These are phyloP conservation scores for Baccha elongata DNA, from an alignment of 2,888 invertebrate genomes.

Conservation along the genomic window DNA sequence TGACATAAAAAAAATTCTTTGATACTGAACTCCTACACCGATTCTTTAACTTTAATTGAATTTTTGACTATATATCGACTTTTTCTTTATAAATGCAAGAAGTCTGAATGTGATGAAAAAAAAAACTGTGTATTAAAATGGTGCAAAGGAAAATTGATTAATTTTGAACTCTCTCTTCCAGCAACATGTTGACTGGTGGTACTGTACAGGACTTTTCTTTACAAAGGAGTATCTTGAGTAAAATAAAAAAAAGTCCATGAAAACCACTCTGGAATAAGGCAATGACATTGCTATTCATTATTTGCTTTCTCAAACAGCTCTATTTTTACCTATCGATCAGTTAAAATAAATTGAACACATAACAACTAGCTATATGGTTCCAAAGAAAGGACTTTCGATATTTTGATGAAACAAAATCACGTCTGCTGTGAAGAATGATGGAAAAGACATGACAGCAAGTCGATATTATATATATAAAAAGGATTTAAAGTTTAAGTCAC, in stretches of 20 bases:
- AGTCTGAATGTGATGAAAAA: slow-evolving; percentile 18
- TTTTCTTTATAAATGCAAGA: background rate
- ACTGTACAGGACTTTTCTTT: background rate
- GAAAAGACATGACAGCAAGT: slow-evolving; percentile 19
- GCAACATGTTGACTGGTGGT: slow-evolving; percentile 17
- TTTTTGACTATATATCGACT: slow-evolving; percentile 57
- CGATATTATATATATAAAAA: background rate
- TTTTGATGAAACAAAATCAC: slow-evolving; percentile 16
- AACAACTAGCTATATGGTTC: too few species aligned
- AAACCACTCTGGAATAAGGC: background rate
- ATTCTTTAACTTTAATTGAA: slow-evolving; percentile 68
- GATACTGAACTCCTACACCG: slow-evolving; percentile 44
- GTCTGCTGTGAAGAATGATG: slow-evolving; percentile 1
- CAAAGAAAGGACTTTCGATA: slow-evolving; percentile 32
- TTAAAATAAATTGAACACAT: slow-evolving; percentile 50
- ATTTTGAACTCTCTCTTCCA: slow-evolving; percentile 3
- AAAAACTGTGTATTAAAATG: too few species aligned
- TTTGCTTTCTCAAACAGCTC: background rate
- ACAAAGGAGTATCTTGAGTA: slow-evolving; percentile 22
- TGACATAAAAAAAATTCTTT: slow-evolving; percentile 5
- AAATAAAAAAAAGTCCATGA: slow-evolving; percentile 26
- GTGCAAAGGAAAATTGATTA: slow-evolving; percentile 47
- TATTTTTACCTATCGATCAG: slow-evolving; percentile 45
- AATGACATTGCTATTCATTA: slow-evolving; percentile 37
- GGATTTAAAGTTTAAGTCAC: background rate